These are phyloP conservation scores for Dendrolimus kikuchii DNA, from an alignment of 1,140 invertebrate species.

Conservation along the genomic window DNA sequence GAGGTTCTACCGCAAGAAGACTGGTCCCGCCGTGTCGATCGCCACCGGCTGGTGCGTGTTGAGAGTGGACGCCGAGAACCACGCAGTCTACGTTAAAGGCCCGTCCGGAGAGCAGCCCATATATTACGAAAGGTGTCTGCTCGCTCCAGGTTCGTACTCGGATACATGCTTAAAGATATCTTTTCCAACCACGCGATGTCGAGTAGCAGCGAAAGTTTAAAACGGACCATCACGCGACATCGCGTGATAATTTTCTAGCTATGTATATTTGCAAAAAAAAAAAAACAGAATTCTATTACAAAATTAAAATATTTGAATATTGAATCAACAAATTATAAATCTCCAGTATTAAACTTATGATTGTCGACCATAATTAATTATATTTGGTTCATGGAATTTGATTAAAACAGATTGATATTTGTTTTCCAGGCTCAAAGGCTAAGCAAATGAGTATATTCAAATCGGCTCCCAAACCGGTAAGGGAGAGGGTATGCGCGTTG, in stretches of 20 bases:
- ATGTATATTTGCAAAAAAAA: no score
- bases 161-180: conserved; percentile 1
- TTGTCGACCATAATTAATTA: no score
- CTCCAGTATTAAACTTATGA: no score
- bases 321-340: no score
- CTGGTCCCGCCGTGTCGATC: conserved; percentile 46
- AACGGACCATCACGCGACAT: no score
- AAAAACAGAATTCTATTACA: no score
- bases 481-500: conserved; percentile 32
- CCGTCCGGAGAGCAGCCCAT: conserved; percentile 49
- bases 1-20: conserved; percentile 52
- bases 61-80: conserved; percentile 48
- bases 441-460: conserved; percentile 39
- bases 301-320: no score
- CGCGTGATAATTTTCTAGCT: no score
- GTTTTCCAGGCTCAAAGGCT: conserved; percentile 38
- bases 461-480: conserved; percentile 39
- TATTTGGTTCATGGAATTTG: no score
- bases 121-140: conserved; percentile 50
- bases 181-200: no score
- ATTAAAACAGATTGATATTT: no score
- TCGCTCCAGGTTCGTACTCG: conserved; percentile 44
- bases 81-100: conserved; percentile 44
- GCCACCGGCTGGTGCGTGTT: conserved; percentile 53
- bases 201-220: no score